Percentiles rank a stretch among this genome's conserved stretches.
Evolutionary conservation across 2,113 vertebrate species (phyloP).

Genomic region (Epinephelus cyanopodus): DNA sequence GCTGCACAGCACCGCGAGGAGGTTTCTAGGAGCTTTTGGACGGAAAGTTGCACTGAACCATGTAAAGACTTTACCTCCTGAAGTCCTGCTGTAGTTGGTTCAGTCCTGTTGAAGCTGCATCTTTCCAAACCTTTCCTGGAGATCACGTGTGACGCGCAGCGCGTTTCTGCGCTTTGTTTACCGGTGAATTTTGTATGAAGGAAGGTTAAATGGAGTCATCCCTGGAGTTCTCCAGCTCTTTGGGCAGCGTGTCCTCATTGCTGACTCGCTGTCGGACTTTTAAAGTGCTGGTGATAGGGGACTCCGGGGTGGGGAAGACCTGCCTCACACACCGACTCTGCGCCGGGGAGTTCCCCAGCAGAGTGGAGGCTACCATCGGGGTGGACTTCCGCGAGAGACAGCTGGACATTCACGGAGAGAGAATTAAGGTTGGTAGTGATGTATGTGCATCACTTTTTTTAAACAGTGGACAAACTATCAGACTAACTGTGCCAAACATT

Average conservation of each 20-base stretch:
- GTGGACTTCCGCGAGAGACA: slow-evolving; percentile 84
- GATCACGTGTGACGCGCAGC: not conserved
- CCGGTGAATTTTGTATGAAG: not conserved
- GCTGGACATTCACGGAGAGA: slow-evolving; percentile 82
- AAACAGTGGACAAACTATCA: not conserved
- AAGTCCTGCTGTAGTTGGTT: not conserved
- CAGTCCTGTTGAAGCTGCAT: not conserved
- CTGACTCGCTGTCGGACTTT: slow-evolving; percentile 79
- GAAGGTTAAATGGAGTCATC: slow-evolving; percentile 82
- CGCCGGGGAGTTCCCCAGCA: slow-evolving; percentile 78
- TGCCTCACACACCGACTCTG: slow-evolving; percentile 84
- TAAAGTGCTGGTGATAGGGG: slow-evolving; percentile 85
- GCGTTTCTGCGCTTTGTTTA: not conserved
- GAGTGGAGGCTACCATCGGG: slow-evolving; percentile 85
- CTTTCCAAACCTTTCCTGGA: not conserved
- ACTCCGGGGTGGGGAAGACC: slow-evolving; percentile 86
- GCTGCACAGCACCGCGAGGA: not conserved
- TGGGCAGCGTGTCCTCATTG: slow-evolving; percentile 78
- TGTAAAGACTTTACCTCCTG: too few relatives aligned
- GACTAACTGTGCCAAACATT: not conserved
- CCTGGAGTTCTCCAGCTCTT: slow-evolving; percentile 84
- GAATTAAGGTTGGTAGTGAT: slow-evolving; percentile 77
- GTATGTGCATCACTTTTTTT: too few relatives aligned
- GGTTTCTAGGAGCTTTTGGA: accelerated
- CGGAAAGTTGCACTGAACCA: not conserved